Percentiles rank a stretch among this genome's conserved stretches.
Conservation (phyloP, 1,140 invertebrate species). For the Heliconius congener region DNA sequence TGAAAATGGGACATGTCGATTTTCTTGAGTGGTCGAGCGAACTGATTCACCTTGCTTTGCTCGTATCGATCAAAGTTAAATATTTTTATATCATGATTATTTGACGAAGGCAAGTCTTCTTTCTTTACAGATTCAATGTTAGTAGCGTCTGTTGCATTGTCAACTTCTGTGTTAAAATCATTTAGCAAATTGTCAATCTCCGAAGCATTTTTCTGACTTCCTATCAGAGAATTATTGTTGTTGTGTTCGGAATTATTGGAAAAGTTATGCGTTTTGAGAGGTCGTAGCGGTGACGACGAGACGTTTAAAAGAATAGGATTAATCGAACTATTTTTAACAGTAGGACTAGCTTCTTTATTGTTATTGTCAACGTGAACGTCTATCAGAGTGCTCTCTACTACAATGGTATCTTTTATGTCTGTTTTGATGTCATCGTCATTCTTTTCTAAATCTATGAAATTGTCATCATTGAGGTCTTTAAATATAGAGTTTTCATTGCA, state of each 20-base stretch:
- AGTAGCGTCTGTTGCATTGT: conserved; percentile 45
- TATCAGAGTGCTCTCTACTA: conserved; percentile 74
- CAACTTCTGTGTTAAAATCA: conserved; percentile 57
- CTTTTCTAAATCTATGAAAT: conserved; percentile 69
- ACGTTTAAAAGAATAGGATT: conserved; percentile 73
- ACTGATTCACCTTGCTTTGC: conserved; percentile 69
- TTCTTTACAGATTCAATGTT: conserved; percentile 45
- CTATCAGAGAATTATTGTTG: conserved; percentile 63
- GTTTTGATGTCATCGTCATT: conserved; percentile 54
- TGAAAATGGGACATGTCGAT: conserved; percentile 74
- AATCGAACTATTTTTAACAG: conserved; percentile 55
- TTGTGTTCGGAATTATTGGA: conserved; percentile 67
- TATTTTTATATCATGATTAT: conserved; percentile 75
- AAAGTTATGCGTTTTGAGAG: conserved; percentile 72
- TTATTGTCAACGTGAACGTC: conserved; percentile 75
- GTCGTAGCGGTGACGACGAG: conserved; percentile 71
- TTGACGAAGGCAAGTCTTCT: conserved; percentile 51
- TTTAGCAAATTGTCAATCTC: conserved; percentile 69
- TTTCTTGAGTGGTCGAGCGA: conserved; percentile 66
- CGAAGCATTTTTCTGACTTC: conserved; percentile 58
- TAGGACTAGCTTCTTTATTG: conserved; percentile 57
- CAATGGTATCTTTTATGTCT: conserved; percentile 57
- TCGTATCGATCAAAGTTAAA: conserved; percentile 81
- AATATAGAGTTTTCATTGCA: conserved; percentile 75
- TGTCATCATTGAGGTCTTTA: conserved; percentile 71